Conservation (phyloP, 2,888 invertebrate genomes). For the Anagyrus pseudococci region DNA sequence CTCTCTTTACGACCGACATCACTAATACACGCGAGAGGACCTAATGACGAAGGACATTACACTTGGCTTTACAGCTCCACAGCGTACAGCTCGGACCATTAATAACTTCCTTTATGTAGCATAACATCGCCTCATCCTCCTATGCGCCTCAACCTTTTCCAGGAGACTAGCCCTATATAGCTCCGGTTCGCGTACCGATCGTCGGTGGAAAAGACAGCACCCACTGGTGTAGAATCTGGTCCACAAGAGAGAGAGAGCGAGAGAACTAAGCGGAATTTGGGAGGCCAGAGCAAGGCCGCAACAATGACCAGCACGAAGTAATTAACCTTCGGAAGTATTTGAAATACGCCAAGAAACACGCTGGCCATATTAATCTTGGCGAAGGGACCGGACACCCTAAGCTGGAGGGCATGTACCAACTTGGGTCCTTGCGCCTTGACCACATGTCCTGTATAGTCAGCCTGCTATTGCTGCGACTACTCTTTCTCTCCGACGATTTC, state of each 20-base stretch:
- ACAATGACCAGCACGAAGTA: conserved; percentile 51
- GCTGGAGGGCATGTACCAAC: conserved; percentile 45
- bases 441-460: no score
- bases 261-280: background rate
- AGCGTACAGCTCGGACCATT: conserved; percentile 20
- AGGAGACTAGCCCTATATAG: no score
- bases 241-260: background rate
- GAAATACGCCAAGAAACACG: conserved; percentile 57
- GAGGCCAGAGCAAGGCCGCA: conserved; percentile 44
- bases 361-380: conserved; percentile 56
- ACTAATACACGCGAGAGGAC: conserved; percentile 12
- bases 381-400: no score
- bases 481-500: background rate
- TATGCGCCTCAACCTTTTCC: conserved; percentile 1
- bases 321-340: conserved; percentile 56
- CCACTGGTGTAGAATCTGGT: conserved; percentile 2
- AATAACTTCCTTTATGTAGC: conserved; percentile 38
- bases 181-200: no score
- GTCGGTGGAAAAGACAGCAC: no score
- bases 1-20: no score
- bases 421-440: conserved; percentile 3
- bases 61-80: conserved; percentile 5
- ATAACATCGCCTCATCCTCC: background rate
- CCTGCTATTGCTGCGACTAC: background rate
- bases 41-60: conserved; percentile 35